Base-by-base conservation (phyloP, 2,113 vertebrate genomes). In the Dermatemys mawii region DNA sequence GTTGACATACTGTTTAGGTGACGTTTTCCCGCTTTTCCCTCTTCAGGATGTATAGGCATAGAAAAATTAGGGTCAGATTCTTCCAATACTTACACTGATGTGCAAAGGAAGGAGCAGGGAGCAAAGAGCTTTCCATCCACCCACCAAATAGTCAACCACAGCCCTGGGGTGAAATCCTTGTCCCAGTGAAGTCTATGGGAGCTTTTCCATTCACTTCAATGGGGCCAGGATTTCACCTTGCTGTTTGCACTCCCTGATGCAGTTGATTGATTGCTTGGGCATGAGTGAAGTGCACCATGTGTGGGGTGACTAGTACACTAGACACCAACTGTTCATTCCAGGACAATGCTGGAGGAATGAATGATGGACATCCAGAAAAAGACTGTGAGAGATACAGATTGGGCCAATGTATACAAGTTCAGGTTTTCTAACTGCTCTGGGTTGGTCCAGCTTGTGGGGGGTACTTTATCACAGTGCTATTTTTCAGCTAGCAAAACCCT, bases 121-220 rank as follows among this genome's bases (percentile, higher is more conserved):
- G 79, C 26, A 3, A 90, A 86, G 10, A 14, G 3, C 2, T 0
- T 0, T 27, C 78, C 70, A 16, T 84, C 29, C 41, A 60, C 17
- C 2, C 50, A 14, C 67, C 48, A 51, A 38, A 27, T 11, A 78
- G 90, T 50, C 14, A 85, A 17, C 38, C 4, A 16, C 2, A 82
- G 44, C 35, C 54, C 17, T 81, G n/a, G 70, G 49, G 60, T 60
- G 46, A 29, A 89, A 78, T 50, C 2, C 9, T 90, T 24, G 1
- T 19, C 87, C 22, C 83, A 87, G 63, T 11, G 5, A 51, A 11
- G 38, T 21, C 0, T 87, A 2, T 55, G 60, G 8, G 60, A 70
- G 19, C 84, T 87, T 83, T 48, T 1, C 0, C 32, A 44, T 14
- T 38, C 21, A 80, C 38, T 92, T 83, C 78, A 75, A 21, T 3